Evolutionary conservation across 2,113 vertebrate genomes (phyloP).

Genomic region (Alexandromys fortis): DNA sequence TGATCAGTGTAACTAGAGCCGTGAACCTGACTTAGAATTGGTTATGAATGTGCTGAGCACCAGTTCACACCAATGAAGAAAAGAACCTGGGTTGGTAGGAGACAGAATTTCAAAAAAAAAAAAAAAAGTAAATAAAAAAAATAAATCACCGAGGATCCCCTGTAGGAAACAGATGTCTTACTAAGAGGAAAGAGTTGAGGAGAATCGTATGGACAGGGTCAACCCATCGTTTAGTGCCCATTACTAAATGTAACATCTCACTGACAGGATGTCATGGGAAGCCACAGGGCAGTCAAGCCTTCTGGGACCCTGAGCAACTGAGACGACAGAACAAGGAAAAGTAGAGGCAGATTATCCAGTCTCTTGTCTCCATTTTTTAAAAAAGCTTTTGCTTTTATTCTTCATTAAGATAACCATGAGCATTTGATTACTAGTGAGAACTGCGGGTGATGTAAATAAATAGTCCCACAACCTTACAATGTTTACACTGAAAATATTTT

Average conservation of each 20-base stretch:
- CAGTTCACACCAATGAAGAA: background rate
- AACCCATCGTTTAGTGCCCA: background rate
- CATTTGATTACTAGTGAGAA: slow-evolving; percentile 15
- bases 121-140: background rate
- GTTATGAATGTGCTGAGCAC: background rate
- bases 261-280: background rate
- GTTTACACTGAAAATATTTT: background rate
- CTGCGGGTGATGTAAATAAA: background rate
- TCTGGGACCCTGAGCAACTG: background rate
- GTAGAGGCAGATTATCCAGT: background rate
- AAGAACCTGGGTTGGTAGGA: slow-evolving; percentile 18
- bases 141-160: background rate
- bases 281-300: background rate
- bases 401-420: background rate
- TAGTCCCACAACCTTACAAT: background rate
- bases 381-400: background rate
- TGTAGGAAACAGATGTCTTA: background rate
- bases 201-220: background rate
- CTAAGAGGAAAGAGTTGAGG: slow-evolving; percentile 2
- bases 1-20: background rate
- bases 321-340: background rate
- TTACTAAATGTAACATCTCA: background rate
- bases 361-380: background rate
- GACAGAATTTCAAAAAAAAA: background rate
- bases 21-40: slow-evolving; percentile 43